Evolutionary conservation across 2,113 vertebrate genomes (phyloP), one percentile per base, ranked within the genome.

Genomic region (Varanus salvator): DNA sequence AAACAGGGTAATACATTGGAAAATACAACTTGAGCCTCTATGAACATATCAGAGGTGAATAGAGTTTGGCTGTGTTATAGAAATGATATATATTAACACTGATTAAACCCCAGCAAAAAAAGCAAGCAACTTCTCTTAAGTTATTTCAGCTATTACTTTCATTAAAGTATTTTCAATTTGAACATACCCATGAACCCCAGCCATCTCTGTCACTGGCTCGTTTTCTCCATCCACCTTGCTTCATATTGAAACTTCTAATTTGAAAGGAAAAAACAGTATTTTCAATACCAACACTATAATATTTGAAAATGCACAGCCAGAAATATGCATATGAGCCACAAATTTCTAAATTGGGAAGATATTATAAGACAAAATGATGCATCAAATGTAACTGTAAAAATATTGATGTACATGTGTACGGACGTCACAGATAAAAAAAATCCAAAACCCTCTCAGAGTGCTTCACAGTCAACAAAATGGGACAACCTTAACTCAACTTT

Each of bases 151-250:
- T 89, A 91, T 38, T 89, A 64, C 91, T 71, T 86, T 38, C 1
- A 17, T 31, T 68, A 77, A 84, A 87, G 88, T 1, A 0, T 21
- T 71, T 2, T 80, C 3, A 54, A 87, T 94, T 93, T 87, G 82
- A 85, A 97, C 98, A 96, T 97, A 99, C 99, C 96, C 94, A 98
- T 71, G 95, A 96, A 92, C 97, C 98, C 99, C 99, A 99, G 96
- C 98, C 98, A 96, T 99, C 98, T 94, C 97, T 97, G 29, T 97
- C 98, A 19, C 87, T 97, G 95, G 98, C 97, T 97, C 97, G 98
- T 96, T 98, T 99, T 95, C 97, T 98, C 98, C 99, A 99, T 94
- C 98, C 98, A 97, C 98, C 98, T 96, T 98, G 98, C 97, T 98
- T 99, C 99, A 99, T 99, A 95, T 96, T 99, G 98, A 98, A 97